Conservation (phyloP, 2,113 vertebrate genomes). For the Silurus asotus region DNA sequence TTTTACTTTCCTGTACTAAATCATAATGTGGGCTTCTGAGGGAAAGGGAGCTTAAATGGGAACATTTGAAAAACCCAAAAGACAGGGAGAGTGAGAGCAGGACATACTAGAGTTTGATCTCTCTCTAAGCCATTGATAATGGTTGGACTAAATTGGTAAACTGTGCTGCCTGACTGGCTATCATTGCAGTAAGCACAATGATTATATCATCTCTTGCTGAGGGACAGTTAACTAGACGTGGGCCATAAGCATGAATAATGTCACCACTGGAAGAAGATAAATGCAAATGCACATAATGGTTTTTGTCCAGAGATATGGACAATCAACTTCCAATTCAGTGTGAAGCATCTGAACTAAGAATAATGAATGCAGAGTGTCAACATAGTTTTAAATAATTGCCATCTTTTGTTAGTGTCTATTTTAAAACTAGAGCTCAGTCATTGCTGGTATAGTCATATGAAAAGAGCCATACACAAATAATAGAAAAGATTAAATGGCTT, state of each 20-base stretch:
- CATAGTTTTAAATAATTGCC: not conserved
- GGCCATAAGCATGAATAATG: conserved; percentile 36
- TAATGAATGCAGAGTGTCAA: not conserved
- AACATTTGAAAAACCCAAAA: conserved; percentile 62
- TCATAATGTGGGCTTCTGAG: conserved; percentile 58
- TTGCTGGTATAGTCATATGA: not conserved
- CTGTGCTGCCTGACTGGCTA: conserved; percentile 50
- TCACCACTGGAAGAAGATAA: conserved; percentile 17
- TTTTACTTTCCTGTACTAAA: conserved; percentile 73
- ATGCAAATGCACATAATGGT: not conserved
- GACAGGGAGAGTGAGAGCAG: conserved; percentile 62
- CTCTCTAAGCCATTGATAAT: conserved; percentile 67
- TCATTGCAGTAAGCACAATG: conserved; percentile 50
- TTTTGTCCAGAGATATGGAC: conserved; percentile 12
- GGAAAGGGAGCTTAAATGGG: conserved; percentile 62
- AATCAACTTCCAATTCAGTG: conserved; percentile 37
- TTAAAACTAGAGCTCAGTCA: not conserved
- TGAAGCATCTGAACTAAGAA: not conserved
- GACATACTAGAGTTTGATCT: conserved; percentile 70
- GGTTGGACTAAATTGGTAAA: conserved; percentile 70
- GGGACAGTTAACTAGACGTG: conserved; percentile 44
- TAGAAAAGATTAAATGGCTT: not conserved
- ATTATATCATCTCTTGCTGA: conserved; percentile 54
- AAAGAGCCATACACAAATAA: not conserved
- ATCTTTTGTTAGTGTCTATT: not conserved